Conservation (phyloP, 1,140 invertebrate genomes). For the Cardiocondyla obscurior region DNA sequence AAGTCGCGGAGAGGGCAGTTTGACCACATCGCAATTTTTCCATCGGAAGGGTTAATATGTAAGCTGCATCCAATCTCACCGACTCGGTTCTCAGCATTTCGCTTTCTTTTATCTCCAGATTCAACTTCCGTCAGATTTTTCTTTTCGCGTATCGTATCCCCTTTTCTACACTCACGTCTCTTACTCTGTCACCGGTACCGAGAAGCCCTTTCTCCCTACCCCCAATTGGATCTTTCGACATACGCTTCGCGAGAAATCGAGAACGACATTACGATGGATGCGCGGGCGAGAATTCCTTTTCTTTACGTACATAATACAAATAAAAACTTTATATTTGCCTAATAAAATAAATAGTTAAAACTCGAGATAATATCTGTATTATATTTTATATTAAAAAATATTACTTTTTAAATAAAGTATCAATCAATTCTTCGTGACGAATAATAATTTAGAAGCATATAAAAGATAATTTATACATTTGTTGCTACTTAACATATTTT, state of each 20-base stretch:
- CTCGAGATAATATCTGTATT: background rate
- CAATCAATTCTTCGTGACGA: background rate
- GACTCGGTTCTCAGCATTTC: constrained; percentile 25
- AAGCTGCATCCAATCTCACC: constrained; percentile 51
- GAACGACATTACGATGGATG: background rate
- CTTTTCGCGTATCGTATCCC: background rate
- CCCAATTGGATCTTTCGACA: constrained; percentile 6
- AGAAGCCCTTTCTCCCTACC: background rate
- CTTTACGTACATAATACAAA: background rate
- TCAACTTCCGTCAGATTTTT: background rate
- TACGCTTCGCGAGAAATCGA: background rate
- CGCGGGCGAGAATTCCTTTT: background rate
- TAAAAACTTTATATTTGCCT: background rate
- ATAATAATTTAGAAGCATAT: background rate
- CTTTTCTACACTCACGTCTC: background rate
- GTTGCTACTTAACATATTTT: background rate
- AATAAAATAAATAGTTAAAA: background rate
- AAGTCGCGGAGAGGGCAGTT: background rate
- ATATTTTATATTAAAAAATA: background rate
- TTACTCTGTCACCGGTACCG: background rate
- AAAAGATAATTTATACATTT: background rate
- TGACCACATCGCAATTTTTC: constrained; percentile 24
- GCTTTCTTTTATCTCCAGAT: constrained; percentile 34
- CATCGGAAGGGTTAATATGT: constrained; percentile 47
- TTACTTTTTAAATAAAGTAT: background rate